Conservation (phyloP, 2,113 vertebrate genomes). For the Cettia cetti region DNA sequence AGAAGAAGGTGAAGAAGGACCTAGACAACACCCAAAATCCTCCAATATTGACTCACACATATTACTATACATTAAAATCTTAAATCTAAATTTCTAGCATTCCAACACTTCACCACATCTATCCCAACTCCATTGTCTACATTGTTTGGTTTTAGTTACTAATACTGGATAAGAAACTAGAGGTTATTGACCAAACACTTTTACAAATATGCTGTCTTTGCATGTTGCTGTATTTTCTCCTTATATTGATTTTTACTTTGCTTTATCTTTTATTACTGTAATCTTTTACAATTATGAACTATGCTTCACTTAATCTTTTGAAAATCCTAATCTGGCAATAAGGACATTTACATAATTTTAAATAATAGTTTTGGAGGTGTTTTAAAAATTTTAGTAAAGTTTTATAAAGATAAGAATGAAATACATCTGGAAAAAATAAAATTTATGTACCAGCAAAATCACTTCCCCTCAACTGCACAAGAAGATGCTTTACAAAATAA, state of each 20-base stretch:
- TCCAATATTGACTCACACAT: no score
- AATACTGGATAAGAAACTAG: neutral
- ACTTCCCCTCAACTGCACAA: neutral
- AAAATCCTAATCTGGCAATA: neutral
- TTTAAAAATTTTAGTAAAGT: neutral
- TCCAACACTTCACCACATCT: neutral
- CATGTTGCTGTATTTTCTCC: neutral
- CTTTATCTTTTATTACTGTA: neutral
- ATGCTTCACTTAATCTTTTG: neutral
- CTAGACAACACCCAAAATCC: no score
- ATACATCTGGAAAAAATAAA: neutral
- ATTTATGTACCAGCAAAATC: conserved; percentile 12
- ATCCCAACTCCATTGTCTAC: neutral
- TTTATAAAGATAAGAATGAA: neutral
- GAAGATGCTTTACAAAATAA: neutral
- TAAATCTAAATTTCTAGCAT: no score
- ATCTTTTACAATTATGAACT: neutral
- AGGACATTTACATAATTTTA: neutral
- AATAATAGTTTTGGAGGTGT: neutral
- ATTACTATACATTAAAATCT: no score
- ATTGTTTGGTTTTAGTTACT: neutral
- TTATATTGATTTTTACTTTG: neutral
- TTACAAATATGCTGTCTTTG: neutral
- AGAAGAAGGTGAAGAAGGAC: no score
- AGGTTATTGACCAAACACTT: neutral